Evolutionary conservation across 2,113 vertebrate genomes (phyloP).

Genomic region (Pygathrix nemaeus): DNA sequence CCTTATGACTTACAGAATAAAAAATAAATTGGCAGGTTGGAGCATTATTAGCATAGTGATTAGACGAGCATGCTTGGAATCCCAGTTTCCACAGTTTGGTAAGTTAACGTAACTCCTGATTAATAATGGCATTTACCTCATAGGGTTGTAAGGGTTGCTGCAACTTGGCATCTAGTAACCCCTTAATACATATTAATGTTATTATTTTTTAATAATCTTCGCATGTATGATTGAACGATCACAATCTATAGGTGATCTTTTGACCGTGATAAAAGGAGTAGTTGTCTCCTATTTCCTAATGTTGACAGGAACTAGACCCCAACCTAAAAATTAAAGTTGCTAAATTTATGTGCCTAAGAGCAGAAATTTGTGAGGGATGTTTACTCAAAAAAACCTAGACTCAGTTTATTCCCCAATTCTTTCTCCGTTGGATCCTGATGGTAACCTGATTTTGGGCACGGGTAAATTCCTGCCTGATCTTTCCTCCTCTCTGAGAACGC

Average conservation of each 20-base stretch:
- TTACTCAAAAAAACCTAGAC: constrained; percentile 7
- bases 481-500: background rate
- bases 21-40: background rate
- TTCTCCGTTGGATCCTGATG: constrained; percentile 1
- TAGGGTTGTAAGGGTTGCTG: background rate
- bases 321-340: constrained; percentile 7
- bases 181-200: constrained; percentile 16
- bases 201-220: background rate
- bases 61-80: constrained; percentile 25
- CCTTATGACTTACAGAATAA: background rate
- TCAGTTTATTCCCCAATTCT: background rate
- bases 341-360: background rate
- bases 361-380: constrained; percentile 18
- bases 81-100: background rate
- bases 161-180: background rate
- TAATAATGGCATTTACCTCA: constrained; percentile 12
- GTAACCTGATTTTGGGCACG: background rate
- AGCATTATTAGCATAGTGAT: background rate
- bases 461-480: background rate
- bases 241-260: background rate
- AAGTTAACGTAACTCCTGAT: background rate
- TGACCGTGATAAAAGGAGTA: background rate
- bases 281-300: constrained; percentile 5
- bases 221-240: background rate
- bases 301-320: background rate